These are phyloP conservation scores for Tigriopus japonicus DNA, from an alignment of 1,140 invertebrate species.

Conservation along the genomic window DNA sequence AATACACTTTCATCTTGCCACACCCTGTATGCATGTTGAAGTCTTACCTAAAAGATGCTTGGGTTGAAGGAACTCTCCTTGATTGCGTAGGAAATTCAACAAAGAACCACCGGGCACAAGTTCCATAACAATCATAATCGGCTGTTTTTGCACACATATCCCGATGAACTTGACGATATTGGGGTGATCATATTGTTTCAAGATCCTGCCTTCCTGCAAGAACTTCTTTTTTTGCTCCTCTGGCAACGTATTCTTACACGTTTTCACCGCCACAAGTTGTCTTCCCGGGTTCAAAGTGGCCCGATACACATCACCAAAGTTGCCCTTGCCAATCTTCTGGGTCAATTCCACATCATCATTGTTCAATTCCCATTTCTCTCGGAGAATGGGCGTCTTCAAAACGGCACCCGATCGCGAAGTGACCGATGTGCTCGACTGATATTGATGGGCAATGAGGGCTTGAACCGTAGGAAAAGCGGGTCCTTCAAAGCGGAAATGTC, in stretches of 20 bases:
- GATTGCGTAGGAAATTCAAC: slow-evolving; percentile 18
- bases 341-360: slow-evolving; percentile 82
- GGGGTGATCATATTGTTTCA: slow-evolving; percentile 91
- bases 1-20: too few species aligned
- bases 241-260: slow-evolving; percentile 73
- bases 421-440: slow-evolving; percentile 57
- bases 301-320: slow-evolving; percentile 91
- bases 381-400: slow-evolving; percentile 55
- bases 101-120: slow-evolving; percentile 49
- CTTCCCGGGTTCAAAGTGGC: slow-evolving; percentile 41
- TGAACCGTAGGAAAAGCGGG: slow-evolving; percentile 75
- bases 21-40: too few species aligned
- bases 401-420: slow-evolving; percentile 79
- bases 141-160: slow-evolving; percentile 91
- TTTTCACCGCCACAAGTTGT: slow-evolving; percentile 68
- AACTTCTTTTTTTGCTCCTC: slow-evolving; percentile 94
- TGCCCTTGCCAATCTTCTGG: slow-evolving; percentile 88
- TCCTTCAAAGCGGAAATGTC: slow-evolving; percentile 81
- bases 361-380: slow-evolving; percentile 89
- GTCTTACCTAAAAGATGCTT: slow-evolving; percentile 10
- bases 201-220: slow-evolving; percentile 78
- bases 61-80: background rate
- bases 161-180: slow-evolving; percentile 93
- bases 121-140: slow-evolving; percentile 99
- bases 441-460: slow-evolving; percentile 73